Evolutionary conservation across 2,113 vertebrate genomes (phyloP).

Genomic region (Hydrolagus affinis): DNA sequence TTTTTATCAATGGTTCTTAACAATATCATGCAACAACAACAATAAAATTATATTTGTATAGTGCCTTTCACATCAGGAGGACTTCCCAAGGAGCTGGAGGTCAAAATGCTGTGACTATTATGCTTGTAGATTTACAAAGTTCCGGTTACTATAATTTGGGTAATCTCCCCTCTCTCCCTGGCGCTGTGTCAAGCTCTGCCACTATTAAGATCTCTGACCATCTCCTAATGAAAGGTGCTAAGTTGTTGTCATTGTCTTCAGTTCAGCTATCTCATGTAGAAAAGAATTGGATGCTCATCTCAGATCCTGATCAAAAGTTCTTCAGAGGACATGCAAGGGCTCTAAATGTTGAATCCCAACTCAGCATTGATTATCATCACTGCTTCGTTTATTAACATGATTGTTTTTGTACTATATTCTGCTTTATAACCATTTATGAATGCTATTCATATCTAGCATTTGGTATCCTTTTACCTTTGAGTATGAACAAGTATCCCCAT

Average conservation of each 20-base stretch:
- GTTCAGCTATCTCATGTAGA: slow-evolving; percentile 36
- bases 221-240: background rate
- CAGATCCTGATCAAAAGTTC: too few species aligned
- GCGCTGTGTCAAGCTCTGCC: too few species aligned
- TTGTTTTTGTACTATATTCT: background rate
- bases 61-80: too few species aligned
- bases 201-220: background rate
- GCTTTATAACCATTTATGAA: background rate
- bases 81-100: too few species aligned
- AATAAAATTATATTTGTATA: too few species aligned
- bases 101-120: background rate
- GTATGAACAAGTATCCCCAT: background rate
- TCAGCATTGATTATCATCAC: background rate
- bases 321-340: too few species aligned
- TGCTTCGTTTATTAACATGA: background rate
- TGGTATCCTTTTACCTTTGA: background rate
- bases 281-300: background rate
- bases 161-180: too few species aligned
- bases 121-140: background rate
- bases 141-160: too few species aligned
- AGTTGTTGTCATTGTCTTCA: slow-evolving; percentile 3
- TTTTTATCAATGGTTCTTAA: too few species aligned
- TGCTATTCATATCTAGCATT: background rate
- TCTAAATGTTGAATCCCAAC: background rate
- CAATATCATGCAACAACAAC: too few species aligned